These are phyloP conservation scores for Leptosomus discolor DNA, from an alignment of 2,113 vertebrate species.

Conservation along the genomic window DNA sequence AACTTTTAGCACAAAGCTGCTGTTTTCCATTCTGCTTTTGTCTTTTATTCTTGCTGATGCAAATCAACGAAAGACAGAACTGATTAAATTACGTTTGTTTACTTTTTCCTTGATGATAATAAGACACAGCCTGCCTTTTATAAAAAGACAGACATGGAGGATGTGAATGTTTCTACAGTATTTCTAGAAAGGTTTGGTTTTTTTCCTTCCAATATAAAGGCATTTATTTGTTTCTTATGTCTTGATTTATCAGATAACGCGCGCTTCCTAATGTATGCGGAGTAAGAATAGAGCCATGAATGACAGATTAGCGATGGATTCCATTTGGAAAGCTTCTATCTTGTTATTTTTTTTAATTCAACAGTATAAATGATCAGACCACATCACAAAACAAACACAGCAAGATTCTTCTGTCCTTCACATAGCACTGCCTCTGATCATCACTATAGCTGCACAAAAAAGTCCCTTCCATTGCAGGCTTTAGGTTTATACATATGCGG, in stretches of 20 bases:
- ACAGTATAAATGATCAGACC: not conserved
- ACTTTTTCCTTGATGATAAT: conserved; percentile 46
- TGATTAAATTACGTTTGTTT: conserved; percentile 64
- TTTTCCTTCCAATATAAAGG: not conserved
- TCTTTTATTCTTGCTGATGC: conserved; percentile 59
- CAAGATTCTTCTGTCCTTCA: not conserved
- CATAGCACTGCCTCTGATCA: not conserved
- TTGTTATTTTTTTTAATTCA: conserved; percentile 13
- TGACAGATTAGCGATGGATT: not conserved
- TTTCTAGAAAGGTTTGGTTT: not conserved
- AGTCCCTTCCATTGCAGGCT: not conserved
- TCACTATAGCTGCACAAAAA: not conserved
- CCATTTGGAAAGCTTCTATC: not conserved
- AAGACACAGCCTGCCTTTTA: conserved; percentile 34
- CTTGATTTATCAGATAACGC: not conserved
- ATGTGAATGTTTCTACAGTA: conserved; percentile 13
- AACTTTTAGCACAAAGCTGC: conserved; percentile 54
- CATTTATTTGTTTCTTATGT: conserved; percentile 16
- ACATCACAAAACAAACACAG: not conserved
- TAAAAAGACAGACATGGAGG: conserved; percentile 17
- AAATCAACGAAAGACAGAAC: conserved; percentile 44
- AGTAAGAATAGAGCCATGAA: not conserved
- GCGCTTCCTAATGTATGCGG: not conserved
- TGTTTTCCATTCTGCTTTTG: conserved; percentile 57
- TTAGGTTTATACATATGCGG: not conserved